These are phyloP conservation scores for Thymelicus sylvestris DNA, from an alignment of 2,888 invertebrate species.

Conservation along the genomic window DNA sequence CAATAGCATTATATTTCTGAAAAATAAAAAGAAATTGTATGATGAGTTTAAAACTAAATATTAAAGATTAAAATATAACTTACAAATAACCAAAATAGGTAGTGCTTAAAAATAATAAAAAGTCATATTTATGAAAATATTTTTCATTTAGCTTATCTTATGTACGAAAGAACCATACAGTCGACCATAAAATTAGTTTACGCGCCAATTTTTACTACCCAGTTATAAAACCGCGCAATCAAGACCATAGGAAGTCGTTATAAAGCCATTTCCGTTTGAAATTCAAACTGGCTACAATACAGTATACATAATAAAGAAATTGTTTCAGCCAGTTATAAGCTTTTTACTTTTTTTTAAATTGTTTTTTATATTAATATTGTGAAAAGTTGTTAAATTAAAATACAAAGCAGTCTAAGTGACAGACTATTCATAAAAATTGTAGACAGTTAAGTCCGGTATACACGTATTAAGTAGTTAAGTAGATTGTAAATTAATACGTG, in stretches of 20 bases:
- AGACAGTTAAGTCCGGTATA: too few species aligned
- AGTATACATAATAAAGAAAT: not conserved
- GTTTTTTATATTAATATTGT: not conserved
- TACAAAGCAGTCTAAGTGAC: too few species aligned
- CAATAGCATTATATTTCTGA: too few species aligned
- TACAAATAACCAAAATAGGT: too few species aligned
- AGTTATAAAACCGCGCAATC: slow-evolving; percentile 2
- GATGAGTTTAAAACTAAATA: not conserved
- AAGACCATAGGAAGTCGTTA: slow-evolving; percentile 25
- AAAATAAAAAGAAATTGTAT: not conserved
- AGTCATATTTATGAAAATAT: too few species aligned
- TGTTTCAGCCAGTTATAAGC: not conserved
- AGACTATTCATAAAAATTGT: too few species aligned
- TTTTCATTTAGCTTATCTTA: too few species aligned
- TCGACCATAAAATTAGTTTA: too few species aligned
- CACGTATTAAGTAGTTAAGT: too few species aligned
- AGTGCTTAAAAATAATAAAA: too few species aligned
- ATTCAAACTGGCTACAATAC: slow-evolving; percentile 13
- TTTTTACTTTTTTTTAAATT: not conserved
- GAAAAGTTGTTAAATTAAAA: not conserved
- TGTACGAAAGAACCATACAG: too few species aligned
- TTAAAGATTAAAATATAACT: not conserved
- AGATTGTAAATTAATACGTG: too few species aligned
- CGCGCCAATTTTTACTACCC: slow-evolving; percentile 3
- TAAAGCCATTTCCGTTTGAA: slow-evolving; percentile 29